These are phyloP conservation scores for Garra rufa DNA, from an alignment of 2,113 vertebrate genomes.

Conservation along the genomic window DNA sequence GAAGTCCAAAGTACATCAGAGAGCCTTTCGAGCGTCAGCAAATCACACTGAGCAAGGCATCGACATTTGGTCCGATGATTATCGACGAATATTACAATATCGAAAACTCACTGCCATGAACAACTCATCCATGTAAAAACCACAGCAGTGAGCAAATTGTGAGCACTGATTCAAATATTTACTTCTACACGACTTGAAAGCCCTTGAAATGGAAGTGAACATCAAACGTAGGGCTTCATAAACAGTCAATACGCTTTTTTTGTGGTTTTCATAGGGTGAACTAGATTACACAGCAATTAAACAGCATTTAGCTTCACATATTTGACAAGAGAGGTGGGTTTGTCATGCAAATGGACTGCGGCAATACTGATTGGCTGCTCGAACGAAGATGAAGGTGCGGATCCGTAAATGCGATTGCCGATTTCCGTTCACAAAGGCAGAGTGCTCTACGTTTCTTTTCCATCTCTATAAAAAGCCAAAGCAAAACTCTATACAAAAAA, in stretches of 20 bases:
- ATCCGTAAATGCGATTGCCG: slow-evolving; percentile 1
- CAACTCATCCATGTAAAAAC: background rate
- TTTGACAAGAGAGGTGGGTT: slow-evolving; percentile 24
- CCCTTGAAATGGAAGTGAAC: slow-evolving; percentile 3
- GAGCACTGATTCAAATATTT: background rate
- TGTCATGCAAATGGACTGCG: slow-evolving; percentile 48
- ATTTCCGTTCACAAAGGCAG: slow-evolving; percentile 22
- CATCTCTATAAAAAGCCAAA: slow-evolving; percentile 27
- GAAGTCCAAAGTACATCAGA: slow-evolving; percentile 1
- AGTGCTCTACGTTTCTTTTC: background rate
- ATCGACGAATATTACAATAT: slow-evolving; percentile 14
- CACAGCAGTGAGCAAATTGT: background rate
- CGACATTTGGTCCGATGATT: slow-evolving; percentile 18
- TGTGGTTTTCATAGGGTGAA: slow-evolving; percentile 25
- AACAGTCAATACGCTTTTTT: slow-evolving; percentile 12
- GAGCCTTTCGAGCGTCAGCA: background rate
- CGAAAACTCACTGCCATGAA: background rate
- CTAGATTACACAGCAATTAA: slow-evolving; percentile 38
- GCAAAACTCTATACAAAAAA: slow-evolving; percentile 24
- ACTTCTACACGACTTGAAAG: slow-evolving; percentile 21
- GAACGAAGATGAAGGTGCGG: slow-evolving; percentile 16
- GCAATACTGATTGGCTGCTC: slow-evolving; percentile 29
- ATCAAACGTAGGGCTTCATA: slow-evolving; percentile 26
- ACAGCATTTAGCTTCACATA: slow-evolving; percentile 37
- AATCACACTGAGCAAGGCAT: background rate